Evolutionary conservation across 2,888 invertebrate species (phyloP), one percentile per base, ranked within the genome.

Genomic region (Caenorhabditis doughertyi): DNA sequence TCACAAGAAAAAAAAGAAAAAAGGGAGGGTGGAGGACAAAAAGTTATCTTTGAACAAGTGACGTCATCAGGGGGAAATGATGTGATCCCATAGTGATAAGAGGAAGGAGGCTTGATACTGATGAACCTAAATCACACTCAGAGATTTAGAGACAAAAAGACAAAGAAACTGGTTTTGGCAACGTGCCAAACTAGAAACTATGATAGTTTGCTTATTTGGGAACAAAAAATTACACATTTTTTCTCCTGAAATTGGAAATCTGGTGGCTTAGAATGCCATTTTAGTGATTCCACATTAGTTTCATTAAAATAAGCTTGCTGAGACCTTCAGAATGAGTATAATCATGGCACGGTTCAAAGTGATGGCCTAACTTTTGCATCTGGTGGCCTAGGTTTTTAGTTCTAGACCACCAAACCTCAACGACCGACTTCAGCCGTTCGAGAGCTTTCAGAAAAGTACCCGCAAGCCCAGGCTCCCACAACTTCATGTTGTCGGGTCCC

Each of bases 41-140:
- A 11, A 32, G 29, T 64, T 47, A 44, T 65, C 53, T 64, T 65
- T 58, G 64, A 64, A 64, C 64, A 56, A 74, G 21, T 74, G 74
- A 74, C 65, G 64, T n/a, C 65, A 65, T 5, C 21, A 23, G 18
- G 25, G 13, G 44, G 44, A 47, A 47, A 18, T 47, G 44, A 47
- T 47, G 44, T 47, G 11, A 47, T 35, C 35, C 9, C 35, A 35
- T 5, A 35, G 9, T 35, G 53, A 47, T 39, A 13, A 35, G 13
- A 23, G 8, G 23, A 21, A 47, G 27, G 18, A 32, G 25, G 25
- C 23, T 9, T 60, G 44, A 71, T 58, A 47, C 18, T 44, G 21
- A 11, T 71, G 67, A 67, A 67, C 67, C 67, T 39, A 53, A 16
- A 47, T 47, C 44, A 47, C 3, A 42, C 42, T 16, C 13, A 42